phyloP scores from a whole-genome alignment of 2,888 invertebrate genomes.

The Atrina japonica region DNA sequence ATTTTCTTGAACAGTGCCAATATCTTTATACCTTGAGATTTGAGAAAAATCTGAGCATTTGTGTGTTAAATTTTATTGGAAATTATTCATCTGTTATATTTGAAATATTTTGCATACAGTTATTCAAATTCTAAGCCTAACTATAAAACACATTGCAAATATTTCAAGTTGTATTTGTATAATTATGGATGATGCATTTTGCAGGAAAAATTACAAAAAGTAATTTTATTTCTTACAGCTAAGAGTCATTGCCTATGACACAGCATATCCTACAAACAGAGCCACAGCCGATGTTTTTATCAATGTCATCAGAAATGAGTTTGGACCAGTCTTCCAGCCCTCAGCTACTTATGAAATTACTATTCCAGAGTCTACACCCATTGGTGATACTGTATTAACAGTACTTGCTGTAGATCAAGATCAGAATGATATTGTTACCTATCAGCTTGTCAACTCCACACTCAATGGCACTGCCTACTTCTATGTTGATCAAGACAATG shows the following conservation, averaged over 20 bases:
- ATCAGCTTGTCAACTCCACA: constrained; percentile 52
- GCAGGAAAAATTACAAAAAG: no score
- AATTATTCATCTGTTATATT: no score
- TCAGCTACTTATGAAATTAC: constrained; percentile 58
- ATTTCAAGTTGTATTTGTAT: no score
- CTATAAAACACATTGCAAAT: no score
- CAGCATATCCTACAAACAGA: constrained; percentile 63
- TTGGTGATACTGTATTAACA: constrained; percentile 49
- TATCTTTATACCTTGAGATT: no score
- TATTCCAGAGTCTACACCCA: constrained; percentile 57
- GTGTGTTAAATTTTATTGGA: no score
- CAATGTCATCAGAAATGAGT: constrained; percentile 67
- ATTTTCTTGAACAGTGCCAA: no score
- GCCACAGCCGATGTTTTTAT: constrained; percentile 67
- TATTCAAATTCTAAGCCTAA: no score
- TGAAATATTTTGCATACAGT: no score
- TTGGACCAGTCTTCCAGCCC: constrained; percentile 67
- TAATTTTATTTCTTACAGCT: constrained; percentile 55
- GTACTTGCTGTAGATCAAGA: constrained; percentile 61
- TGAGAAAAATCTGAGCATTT: no score
- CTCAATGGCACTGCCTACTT: constrained; percentile 62
- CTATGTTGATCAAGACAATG: constrained; percentile 69
- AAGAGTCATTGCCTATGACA: constrained; percentile 67
- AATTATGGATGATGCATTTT: no score
- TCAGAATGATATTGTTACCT: constrained; percentile 58